Evolutionary conservation across 2,797 vertebrate species (phyloP).

Genomic region (Crenuchus spilurus): DNA sequence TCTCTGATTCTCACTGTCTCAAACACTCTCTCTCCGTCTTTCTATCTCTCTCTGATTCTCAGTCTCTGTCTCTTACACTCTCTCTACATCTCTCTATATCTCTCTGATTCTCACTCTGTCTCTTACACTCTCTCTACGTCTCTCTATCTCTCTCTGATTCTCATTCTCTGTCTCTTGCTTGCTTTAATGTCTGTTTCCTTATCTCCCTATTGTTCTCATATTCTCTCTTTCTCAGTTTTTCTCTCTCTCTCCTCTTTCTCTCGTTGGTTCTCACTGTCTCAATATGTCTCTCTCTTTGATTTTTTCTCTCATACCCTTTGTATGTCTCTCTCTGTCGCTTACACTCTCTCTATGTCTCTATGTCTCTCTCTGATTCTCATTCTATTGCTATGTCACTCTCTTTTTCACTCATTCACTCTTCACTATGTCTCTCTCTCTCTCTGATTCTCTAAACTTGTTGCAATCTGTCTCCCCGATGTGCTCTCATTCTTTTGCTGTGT

Average conservation of each 20-base stretch:
- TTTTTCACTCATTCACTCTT: not conserved
- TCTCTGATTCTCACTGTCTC: not conserved
- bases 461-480: too few species aligned
- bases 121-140: too few species aligned
- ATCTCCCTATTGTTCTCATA: too few species aligned
- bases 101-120: not conserved
- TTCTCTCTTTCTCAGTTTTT: too few species aligned
- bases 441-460: not conserved
- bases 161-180: too few species aligned
- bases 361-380: not conserved
- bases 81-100: not conserved
- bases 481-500: too few species aligned
- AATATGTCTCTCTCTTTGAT: too few species aligned
- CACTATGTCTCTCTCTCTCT: not conserved
- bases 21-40: not conserved
- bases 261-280: too few species aligned
- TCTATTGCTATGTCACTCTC: not conserved
- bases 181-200: too few species aligned
- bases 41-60: not conserved
- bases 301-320: too few species aligned
- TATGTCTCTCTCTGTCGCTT: too few species aligned
- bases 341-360: not conserved
- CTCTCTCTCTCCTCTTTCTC: too few species aligned
- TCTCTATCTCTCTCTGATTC: constrained; percentile 11
- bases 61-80: not conserved